These are phyloP conservation scores for Noctuana brunneofusca DNA, from an alignment of 2,888 invertebrate genomes.

Conservation along the genomic window DNA sequence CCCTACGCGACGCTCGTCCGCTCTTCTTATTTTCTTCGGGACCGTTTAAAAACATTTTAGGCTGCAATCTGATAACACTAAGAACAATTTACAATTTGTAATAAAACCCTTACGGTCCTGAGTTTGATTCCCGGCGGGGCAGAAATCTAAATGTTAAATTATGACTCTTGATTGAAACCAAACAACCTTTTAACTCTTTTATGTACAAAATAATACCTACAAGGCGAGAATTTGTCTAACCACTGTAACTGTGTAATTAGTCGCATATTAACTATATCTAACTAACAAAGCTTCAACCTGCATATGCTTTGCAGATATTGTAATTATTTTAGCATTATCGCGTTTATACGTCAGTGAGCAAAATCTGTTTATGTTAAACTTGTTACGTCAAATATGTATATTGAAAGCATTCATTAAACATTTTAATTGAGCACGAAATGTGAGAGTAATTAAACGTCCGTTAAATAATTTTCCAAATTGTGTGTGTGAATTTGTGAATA, in stretches of 20 bases:
- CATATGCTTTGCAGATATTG: conserved; percentile 4
- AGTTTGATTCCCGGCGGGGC: too few species aligned
- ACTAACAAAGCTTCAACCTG: conserved; percentile 1
- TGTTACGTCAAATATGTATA: conserved; percentile 32
- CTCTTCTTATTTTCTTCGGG: too few species aligned
- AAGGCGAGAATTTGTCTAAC: background rate
- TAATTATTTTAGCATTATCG: conserved; percentile 4
- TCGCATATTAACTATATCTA: background rate
- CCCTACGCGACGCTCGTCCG: too few species aligned
- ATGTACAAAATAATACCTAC: background rate
- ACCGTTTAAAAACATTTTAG: too few species aligned
- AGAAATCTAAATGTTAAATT: too few species aligned
- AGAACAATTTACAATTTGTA: too few species aligned
- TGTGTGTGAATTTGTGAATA: conserved; percentile 16
- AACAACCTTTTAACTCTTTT: too few species aligned
- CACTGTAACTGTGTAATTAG: too few species aligned
- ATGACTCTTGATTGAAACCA: too few species aligned
- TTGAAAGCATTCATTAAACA: conserved; percentile 33
- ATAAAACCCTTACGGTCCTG: too few species aligned
- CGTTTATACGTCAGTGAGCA: background rate
- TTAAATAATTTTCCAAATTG: conserved; percentile 22
- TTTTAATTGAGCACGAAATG: conserved; percentile 30
- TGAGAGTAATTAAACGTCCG: conserved; percentile 25
- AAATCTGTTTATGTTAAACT: conserved; percentile 25
- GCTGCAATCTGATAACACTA: too few species aligned